Base-by-base conservation (phyloP, 2,797 vertebrate species). In the Spinus pinus region DNA sequence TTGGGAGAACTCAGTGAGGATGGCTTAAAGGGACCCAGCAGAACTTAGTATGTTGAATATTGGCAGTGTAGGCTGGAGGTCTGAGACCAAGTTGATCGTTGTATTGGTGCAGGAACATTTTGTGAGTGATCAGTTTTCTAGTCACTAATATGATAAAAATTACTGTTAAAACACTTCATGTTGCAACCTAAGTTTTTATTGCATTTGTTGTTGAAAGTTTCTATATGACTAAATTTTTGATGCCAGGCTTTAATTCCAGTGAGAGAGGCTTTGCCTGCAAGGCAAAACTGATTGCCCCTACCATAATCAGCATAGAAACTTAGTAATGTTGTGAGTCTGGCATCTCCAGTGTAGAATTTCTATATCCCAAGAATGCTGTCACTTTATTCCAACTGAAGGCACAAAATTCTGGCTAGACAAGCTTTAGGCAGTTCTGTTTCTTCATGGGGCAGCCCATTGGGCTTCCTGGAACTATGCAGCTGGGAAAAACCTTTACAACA, bases 31-130 rank as follows among this genome's bases (percentile, higher is more conserved):
- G 24, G 35, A 50, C 2, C 9, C 30, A 42, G 35, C 20, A 69
- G 65, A 66, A 81, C 6, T 33, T 21, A 33, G 20, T 2, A 1
- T 5, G 25, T 33, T 65, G 31, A 31, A 31, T 50, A 12, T 4
- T 2, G 51, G 50, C 44, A 28, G 24, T 4, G 24, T 37, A 51
- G 65, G 41, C 60, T 71, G 72, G n/a, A 81, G 46, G 30, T 39
- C 17, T 23, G 3, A 35, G 7, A 47, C 15, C 4, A 23, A n/a
- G 10, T 20, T 1, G 0, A 3, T 69, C 0, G 0, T 31, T 66
- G 18, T 37, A 50, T 10, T 21, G 27, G 41, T 60, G 49, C 31
- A 44, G 35, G 53, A 71, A 39, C 0, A 1, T 22, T 10, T 17
- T 75, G 58, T 4, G 7, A 18, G 16, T 33, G 54, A 42, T 64